A percentile compares a stretch with the other conserved stretches of the same genome.
Conservation (phyloP, 1,140 invertebrate genomes). For the Gonatopus flavifemur region DNA sequence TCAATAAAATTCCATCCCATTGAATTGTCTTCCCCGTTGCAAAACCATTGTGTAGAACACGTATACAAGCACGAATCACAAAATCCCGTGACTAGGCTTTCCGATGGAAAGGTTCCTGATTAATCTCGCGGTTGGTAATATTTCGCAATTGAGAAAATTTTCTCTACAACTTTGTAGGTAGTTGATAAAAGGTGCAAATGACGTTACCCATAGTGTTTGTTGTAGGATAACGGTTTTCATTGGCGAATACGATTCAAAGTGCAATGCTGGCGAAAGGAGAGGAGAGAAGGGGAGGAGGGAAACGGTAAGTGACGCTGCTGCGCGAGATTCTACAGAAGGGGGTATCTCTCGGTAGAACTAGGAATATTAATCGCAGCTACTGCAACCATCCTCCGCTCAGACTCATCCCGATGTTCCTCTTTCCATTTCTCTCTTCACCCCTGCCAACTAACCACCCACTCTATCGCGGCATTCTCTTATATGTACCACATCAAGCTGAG, state of each 20-base stretch:
- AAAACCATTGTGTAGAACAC: too few relatives aligned
- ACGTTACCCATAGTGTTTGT: too few relatives aligned
- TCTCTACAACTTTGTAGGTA: too few relatives aligned
- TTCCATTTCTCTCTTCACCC: neutral
- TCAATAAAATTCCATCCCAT: too few relatives aligned
- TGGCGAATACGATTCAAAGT: slow-evolving; percentile 24
- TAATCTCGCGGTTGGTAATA: too few relatives aligned
- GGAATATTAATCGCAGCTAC: slow-evolving; percentile 54
- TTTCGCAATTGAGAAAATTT: too few relatives aligned
- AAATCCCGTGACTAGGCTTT: too few relatives aligned
- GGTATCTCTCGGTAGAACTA: slow-evolving; percentile 36
- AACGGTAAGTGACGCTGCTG: neutral
- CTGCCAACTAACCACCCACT: slow-evolving; percentile 18
- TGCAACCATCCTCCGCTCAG: slow-evolving; percentile 35
- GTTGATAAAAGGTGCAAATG: too few relatives aligned
- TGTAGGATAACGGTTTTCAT: slow-evolving; percentile 3
- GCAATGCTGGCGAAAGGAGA: slow-evolving; percentile 21
- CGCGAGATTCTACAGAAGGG: slow-evolving; percentile 11
- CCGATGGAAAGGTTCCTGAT: too few relatives aligned
- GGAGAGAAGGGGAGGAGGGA: slow-evolving; percentile 14
- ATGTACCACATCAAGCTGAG: slow-evolving; percentile 36
- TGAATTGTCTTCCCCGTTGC: too few relatives aligned
- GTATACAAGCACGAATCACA: too few relatives aligned
- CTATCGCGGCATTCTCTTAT: slow-evolving; percentile 18
- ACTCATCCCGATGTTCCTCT: neutral